These are phyloP conservation scores for Macropodus opercularis DNA, from an alignment of 2,797 vertebrate species.

Conservation along the genomic window DNA sequence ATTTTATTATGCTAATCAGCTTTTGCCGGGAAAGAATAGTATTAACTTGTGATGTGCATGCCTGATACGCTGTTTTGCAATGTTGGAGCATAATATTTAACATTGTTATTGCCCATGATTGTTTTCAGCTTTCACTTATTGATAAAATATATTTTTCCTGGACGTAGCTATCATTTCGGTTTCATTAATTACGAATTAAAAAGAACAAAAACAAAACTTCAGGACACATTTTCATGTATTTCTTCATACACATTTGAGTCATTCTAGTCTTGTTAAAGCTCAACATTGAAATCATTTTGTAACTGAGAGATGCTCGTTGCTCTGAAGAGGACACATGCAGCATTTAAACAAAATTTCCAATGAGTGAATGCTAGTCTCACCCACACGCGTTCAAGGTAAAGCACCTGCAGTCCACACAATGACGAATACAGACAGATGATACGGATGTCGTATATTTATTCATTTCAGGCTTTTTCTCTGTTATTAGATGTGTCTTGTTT, in stretches of 20 bases:
- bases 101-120: background rate
- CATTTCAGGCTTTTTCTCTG: background rate
- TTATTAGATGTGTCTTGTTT: no score
- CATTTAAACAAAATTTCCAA: background rate
- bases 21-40: background rate
- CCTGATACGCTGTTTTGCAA: background rate
- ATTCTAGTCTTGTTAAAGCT: constrained; percentile 28
- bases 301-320: constrained; percentile 27
- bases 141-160: constrained; percentile 4
- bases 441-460: background rate
- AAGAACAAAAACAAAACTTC: constrained; percentile 4
- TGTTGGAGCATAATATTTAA: background rate
- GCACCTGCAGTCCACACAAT: no score
- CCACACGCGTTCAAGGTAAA: background rate
- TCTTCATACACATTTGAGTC: constrained; percentile 41
- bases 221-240: constrained; percentile 6
- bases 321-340: constrained; percentile 15
- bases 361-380: background rate
- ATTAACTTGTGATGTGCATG: background rate
- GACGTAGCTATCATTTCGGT: constrained; percentile 1
- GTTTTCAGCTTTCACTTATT: constrained; percentile 21
- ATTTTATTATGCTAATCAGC: background rate
- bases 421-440: background rate
- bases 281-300: constrained; percentile 40
- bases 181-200: no score